phyloP scores from a whole-genome alignment of 2,888 invertebrate species.

The Ophonus ardosiacus region DNA sequence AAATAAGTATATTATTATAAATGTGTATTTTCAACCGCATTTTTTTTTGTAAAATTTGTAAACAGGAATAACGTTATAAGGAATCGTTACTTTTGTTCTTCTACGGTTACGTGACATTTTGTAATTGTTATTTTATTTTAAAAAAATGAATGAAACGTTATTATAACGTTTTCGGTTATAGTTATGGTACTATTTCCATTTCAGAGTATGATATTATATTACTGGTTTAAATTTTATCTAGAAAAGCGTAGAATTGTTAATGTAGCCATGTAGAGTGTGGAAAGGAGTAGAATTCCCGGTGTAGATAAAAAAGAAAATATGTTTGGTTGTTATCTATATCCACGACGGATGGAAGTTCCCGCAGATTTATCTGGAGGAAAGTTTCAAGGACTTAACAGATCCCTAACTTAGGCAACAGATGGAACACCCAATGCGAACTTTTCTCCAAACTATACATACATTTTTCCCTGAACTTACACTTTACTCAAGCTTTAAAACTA shows the following conservation, averaged over 20 bases:
- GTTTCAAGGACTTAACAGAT: slow-evolving; percentile 54
- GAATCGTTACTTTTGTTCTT: too few species aligned
- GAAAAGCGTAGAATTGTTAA: not conserved
- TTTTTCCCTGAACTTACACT: slow-evolving; percentile 10
- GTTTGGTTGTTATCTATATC: slow-evolving; percentile 34
- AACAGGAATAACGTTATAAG: too few species aligned
- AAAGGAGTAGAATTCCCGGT: not conserved
- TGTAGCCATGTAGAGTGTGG: not conserved
- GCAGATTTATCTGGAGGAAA: slow-evolving; percentile 55
- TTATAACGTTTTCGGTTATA: too few species aligned
- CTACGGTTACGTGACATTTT: too few species aligned
- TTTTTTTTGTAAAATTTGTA: too few species aligned
- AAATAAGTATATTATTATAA: too few species aligned
- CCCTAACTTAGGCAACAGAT: slow-evolving; percentile 53
- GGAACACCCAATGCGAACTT: slow-evolving; percentile 19
- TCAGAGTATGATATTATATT: too few species aligned
- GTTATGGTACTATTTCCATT: too few species aligned
- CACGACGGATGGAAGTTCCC: slow-evolving; percentile 25
- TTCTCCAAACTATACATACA: slow-evolving; percentile 45
- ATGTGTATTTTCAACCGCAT: too few species aligned
- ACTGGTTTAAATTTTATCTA: not conserved
- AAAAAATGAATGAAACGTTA: too few species aligned
- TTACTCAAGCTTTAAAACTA: slow-evolving; percentile 14
- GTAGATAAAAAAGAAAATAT: slow-evolving; percentile 35
- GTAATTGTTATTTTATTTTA: too few species aligned